A percentile compares a stretch with the other conserved stretches of the same genome.
These are phyloP conservation scores for Centruroides sculpturatus DNA, from an alignment of 1,140 invertebrate species.

Conservation along the genomic window DNA sequence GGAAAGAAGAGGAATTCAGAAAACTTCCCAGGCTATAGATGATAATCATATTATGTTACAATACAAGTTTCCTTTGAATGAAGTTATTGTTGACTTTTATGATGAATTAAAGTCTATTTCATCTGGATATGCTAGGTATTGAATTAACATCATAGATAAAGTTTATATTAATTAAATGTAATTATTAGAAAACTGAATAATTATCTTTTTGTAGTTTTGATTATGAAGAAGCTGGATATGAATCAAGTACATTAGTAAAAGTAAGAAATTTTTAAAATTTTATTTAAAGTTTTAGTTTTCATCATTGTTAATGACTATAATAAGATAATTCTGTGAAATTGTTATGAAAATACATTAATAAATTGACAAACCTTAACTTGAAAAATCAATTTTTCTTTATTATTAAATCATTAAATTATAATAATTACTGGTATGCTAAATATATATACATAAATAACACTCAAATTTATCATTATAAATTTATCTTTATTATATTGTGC, in stretches of 20 bases:
- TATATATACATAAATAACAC: too few species aligned
- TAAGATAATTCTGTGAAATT: too few species aligned
- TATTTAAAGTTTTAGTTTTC: too few species aligned
- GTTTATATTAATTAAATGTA: background rate
- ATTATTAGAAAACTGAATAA: too few species aligned
- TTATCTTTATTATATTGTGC: too few species aligned
- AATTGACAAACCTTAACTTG: too few species aligned
- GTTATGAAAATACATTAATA: too few species aligned
- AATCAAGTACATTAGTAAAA: constrained; percentile 51
- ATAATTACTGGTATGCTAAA: too few species aligned
- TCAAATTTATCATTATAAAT: too few species aligned
- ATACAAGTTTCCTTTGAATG: constrained; percentile 72
- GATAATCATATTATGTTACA: constrained; percentile 62
- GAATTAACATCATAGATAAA: background rate
- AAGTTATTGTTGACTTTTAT: constrained; percentile 91
- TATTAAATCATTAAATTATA: too few species aligned
- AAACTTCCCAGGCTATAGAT: constrained; percentile 62
- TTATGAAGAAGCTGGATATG: constrained; percentile 82
- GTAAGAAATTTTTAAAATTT: constrained; percentile 32
- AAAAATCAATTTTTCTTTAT: too few species aligned
- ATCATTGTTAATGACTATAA: too few species aligned
- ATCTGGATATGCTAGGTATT: constrained; percentile 71
- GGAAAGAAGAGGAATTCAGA: constrained; percentile 60
- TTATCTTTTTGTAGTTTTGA: constrained; percentile 51
- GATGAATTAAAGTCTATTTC: constrained; percentile 75